Percentiles rank a stretch among this genome's conserved stretches.
Conservation (phyloP, 2,797 vertebrate genomes). For the Danio tinwini region DNA sequence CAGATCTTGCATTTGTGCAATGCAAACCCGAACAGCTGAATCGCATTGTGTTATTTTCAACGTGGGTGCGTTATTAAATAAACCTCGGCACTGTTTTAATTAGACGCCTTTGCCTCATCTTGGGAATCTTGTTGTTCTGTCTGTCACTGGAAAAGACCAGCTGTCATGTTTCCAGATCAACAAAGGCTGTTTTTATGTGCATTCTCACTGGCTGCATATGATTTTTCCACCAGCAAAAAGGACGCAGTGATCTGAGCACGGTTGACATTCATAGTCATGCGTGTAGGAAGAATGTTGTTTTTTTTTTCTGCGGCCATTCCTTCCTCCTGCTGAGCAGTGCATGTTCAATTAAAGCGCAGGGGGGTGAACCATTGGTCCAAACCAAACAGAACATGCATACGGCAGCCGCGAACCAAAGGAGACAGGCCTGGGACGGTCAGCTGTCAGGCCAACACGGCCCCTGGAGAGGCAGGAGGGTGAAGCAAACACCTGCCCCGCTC, state of each 20-base stretch:
- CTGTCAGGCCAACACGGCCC: slow-evolving; percentile 78
- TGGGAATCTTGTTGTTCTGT: slow-evolving; percentile 37
- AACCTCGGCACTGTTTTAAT: slow-evolving; percentile 21
- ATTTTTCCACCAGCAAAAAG: slow-evolving; percentile 22
- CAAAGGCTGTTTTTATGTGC: slow-evolving; percentile 33
- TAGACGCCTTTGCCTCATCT: slow-evolving; percentile 15
- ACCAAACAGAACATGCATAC: slow-evolving; percentile 34
- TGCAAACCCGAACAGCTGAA: background rate
- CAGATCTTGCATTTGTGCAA: background rate
- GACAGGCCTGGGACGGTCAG: slow-evolving; percentile 64
- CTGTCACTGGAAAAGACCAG: slow-evolving; percentile 22
- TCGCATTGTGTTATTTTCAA: slow-evolving; percentile 10
- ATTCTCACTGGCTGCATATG: slow-evolving; percentile 11
- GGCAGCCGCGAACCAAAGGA: slow-evolving; percentile 59
- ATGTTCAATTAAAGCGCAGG: slow-evolving; percentile 30
- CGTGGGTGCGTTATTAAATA: slow-evolving; percentile 3
- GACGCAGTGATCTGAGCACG: background rate
- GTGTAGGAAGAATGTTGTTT: background rate
- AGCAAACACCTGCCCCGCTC: slow-evolving; percentile 80
- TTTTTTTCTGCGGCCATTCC: background rate
- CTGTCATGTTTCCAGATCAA: slow-evolving; percentile 46
- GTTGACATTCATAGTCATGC: slow-evolving; percentile 23
- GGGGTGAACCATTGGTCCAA: slow-evolving; percentile 33
- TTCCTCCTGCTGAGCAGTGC: slow-evolving; percentile 21
- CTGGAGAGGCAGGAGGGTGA: slow-evolving; percentile 68